Evolutionary conservation across 2,797 vertebrate species (phyloP).

Genomic region (Tamandua tetradactyla): DNA sequence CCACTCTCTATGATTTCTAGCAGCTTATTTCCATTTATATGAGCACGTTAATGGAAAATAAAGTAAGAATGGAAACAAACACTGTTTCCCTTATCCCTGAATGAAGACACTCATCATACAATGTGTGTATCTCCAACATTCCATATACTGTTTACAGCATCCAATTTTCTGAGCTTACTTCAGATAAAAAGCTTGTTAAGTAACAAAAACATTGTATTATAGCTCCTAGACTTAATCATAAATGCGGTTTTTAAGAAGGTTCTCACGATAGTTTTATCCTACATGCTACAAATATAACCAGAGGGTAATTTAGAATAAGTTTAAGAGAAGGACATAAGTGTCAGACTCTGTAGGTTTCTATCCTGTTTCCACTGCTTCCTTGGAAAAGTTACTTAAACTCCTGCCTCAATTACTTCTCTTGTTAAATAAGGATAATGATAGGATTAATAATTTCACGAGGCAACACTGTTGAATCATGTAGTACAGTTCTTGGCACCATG

Average conservation of each 20-base stretch:
- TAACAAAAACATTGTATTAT: conserved; percentile 45
- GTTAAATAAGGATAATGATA: background rate
- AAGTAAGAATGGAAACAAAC: conserved; percentile 66
- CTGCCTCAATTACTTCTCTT: background rate
- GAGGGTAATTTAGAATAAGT: background rate
- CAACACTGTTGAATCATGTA: background rate
- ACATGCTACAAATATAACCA: conserved; percentile 30
- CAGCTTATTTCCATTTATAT: conserved; percentile 74
- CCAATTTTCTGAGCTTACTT: conserved; percentile 63
- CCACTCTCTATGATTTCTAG: conserved; percentile 37
- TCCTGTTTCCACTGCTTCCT: background rate
- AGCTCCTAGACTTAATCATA: conserved; percentile 32
- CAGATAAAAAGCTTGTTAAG: conserved; percentile 67
- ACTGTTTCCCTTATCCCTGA: conserved; percentile 8
- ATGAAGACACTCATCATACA: conserved; percentile 61
- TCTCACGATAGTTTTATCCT: background rate
- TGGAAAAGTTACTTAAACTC: conserved; percentile 30
- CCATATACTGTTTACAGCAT: conserved; percentile 50
- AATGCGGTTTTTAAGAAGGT: conserved; percentile 40
- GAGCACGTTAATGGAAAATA: conserved; percentile 53
- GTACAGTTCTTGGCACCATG: background rate
- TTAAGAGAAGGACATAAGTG: background rate
- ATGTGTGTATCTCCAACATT: conserved; percentile 32
- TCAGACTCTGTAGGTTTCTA: background rate
- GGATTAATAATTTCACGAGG: background rate